Evolutionary conservation across 2,113 vertebrate genomes (phyloP).

Genomic region (Sinocyclocheilus rhinocerous): DNA sequence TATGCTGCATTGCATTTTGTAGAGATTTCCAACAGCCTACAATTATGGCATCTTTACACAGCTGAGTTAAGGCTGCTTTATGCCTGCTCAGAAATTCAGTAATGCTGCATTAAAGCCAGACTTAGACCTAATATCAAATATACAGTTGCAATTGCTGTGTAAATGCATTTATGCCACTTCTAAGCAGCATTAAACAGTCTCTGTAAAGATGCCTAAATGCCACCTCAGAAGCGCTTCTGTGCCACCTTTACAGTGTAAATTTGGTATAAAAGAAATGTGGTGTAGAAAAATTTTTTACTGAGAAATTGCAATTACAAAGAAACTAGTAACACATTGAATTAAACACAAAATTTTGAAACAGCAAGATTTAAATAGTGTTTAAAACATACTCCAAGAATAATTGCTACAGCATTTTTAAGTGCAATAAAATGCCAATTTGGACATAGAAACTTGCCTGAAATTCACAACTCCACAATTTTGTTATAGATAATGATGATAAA

Average conservation of each 20-base stretch:
- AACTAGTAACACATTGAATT: background rate
- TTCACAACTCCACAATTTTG: no score
- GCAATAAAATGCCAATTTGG: background rate
- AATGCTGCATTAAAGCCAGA: no score
- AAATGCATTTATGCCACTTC: background rate
- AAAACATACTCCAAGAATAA: no score
- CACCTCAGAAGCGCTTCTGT: background rate
- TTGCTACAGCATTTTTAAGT: background rate
- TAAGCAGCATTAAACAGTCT: background rate
- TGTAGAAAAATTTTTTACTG: background rate
- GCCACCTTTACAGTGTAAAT: background rate
- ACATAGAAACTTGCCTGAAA: no score
- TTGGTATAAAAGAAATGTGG: background rate
- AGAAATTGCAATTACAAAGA: background rate
- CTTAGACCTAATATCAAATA: no score
- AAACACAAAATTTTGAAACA: background rate
- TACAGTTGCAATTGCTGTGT: background rate
- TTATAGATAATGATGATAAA: background rate
- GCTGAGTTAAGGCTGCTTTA: background rate
- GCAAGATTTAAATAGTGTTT: background rate
- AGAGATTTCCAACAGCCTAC: background rate
- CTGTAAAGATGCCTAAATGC: background rate
- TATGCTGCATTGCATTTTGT: background rate
- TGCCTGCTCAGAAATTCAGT: no score
- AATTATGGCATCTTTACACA: background rate